phyloP scores from a whole-genome alignment of 2,797 vertebrate species.

The Acipenser oxyrinchus region DNA sequence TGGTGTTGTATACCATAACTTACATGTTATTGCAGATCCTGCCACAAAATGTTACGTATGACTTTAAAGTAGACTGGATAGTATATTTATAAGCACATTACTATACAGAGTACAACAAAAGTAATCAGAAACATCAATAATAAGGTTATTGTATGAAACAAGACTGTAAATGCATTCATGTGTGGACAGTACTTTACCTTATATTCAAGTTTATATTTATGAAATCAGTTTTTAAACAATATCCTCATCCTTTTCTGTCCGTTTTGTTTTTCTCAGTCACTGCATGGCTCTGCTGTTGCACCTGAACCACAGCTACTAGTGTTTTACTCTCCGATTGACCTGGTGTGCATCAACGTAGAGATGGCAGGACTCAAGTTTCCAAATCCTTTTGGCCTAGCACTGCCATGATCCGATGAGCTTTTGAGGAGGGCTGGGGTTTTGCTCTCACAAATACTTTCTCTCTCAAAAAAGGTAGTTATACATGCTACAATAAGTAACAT shows the following conservation, averaged over 20 bases:
- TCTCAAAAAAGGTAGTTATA: constrained; percentile 74
- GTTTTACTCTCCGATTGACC: constrained; percentile 76
- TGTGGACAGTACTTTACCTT: too few relatives aligned
- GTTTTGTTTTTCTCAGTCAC: constrained; percentile 47
- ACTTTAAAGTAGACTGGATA: too few relatives aligned
- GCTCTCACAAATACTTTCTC: constrained; percentile 89
- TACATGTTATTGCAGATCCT: background rate
- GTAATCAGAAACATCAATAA: too few relatives aligned
- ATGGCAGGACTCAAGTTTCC: constrained; percentile 76
- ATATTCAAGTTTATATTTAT: too few relatives aligned
- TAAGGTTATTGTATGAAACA: too few relatives aligned
- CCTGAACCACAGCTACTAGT: constrained; percentile 65
- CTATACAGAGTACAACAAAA: too few relatives aligned
- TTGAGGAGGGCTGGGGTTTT: constrained; percentile 87
- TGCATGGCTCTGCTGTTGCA: constrained; percentile 55
- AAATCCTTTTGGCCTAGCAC: constrained; percentile 89
- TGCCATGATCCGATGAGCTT: constrained; percentile 85
- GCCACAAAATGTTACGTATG: background rate
- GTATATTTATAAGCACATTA: too few relatives aligned
- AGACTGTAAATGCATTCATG: too few relatives aligned
- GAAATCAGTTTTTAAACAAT: background rate
- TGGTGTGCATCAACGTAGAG: constrained; percentile 80
- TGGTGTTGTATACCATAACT: constrained; percentile 4
- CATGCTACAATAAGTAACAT: too few relatives aligned
- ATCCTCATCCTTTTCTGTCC: background rate